Evolutionary conservation across 2,113 vertebrate species (phyloP), one percentile per base, ranked within the genome.

Genomic region (Lynx canadensis): DNA sequence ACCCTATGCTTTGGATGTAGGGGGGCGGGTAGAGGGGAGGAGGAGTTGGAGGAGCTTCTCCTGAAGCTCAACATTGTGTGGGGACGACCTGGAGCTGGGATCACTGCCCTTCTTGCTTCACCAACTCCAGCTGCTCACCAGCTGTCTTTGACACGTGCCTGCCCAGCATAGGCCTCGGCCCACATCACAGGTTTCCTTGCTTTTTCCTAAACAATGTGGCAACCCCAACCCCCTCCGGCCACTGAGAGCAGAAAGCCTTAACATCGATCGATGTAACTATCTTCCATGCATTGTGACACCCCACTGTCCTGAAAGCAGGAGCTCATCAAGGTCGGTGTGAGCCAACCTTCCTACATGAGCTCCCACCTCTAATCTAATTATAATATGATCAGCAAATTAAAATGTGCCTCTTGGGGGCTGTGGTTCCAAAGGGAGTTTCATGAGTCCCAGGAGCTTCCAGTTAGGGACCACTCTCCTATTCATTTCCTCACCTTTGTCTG

Each of bases 81-180:
- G 78, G 71, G 89, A 78, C 0, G 55, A 98, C 98, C 95, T 98
- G 97, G 98, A 99, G 97, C 98, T 97, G 98, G 97, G 98, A 98
- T 99, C 99, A 98, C 97, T 94, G 97, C 98, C 66, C 97, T 98
- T 98, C 85, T 97, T 98, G 98, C 97, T 98, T 99, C 98, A 99
- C 97, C 98, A 97, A 65, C 91, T 96, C 98, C 98, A 98, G 98
- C 98, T 98, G 97, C 97, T 82, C 4, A 3, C 4, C 12, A 88
- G 27, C 41, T n/a, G 0, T 83, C 1, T 68, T 93, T 91, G 96
- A 97, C 89, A 91, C 11, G 60, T 1, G 5, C 0, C 97, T 76
- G 81, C 94, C 91, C 79, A 14, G 79, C 79, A 83, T 15, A 68
- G 21, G 88, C 97, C 94, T 80, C 65, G 48, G 83, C 36, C 74